phyloP scores from a whole-genome alignment of 2,888 invertebrate species.

The Papilio protenor region DNA sequence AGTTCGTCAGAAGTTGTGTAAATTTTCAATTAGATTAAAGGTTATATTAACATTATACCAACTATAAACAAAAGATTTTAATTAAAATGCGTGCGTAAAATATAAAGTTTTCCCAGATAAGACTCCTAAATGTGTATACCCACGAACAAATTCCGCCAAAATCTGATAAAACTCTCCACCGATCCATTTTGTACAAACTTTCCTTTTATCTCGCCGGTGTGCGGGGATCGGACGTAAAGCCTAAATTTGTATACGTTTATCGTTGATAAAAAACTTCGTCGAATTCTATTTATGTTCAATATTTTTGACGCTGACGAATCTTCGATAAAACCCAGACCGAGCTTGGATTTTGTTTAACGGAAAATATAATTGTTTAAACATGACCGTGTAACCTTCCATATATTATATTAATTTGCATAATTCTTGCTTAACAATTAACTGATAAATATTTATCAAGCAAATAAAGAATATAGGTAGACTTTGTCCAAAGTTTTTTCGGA shows the following conservation, averaged over 20 bases:
- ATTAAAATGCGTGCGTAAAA: slow-evolving; percentile 50
- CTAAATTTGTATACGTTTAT: slow-evolving; percentile 68
- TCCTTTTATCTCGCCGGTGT: slow-evolving; percentile 63
- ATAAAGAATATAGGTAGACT: no score
- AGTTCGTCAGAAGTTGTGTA: not conserved
- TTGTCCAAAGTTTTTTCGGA: no score
- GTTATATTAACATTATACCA: not conserved
- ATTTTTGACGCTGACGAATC: slow-evolving; percentile 57
- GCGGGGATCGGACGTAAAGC: slow-evolving; percentile 55
- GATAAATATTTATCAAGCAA: no score
- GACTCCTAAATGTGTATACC: slow-evolving; percentile 54
- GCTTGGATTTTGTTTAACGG: slow-evolving; percentile 43
- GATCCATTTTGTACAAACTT: slow-evolving; percentile 67
- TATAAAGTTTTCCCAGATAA: slow-evolving; percentile 51
- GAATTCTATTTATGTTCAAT: slow-evolving; percentile 67
- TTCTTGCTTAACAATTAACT: no score
- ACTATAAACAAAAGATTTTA: slow-evolving; percentile 50
- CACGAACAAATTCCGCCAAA: slow-evolving; percentile 54
- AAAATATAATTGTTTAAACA: not conserved
- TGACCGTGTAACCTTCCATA: no score
- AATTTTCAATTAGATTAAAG: slow-evolving; percentile 8
- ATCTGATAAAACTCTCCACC: slow-evolving; percentile 59
- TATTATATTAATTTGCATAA: no score
- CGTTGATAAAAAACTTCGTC: slow-evolving; percentile 58
- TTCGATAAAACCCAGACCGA: slow-evolving; percentile 54